These are phyloP conservation scores for Semicossyphus pulcher DNA, from an alignment of 2,113 vertebrate genomes.

Conservation along the genomic window DNA sequence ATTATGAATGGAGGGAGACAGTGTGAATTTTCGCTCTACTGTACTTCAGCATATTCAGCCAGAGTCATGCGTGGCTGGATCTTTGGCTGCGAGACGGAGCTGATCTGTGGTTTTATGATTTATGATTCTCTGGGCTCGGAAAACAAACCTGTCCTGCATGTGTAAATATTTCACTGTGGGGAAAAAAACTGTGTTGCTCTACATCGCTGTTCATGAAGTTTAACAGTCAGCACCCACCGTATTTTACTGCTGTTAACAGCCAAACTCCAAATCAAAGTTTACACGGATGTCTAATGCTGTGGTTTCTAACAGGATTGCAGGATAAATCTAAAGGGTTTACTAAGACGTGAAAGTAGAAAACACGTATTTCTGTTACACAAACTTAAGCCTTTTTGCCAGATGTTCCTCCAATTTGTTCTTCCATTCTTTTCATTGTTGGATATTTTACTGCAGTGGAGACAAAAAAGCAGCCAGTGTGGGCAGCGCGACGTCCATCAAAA, in stretches of 20 bases:
- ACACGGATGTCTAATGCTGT: background rate
- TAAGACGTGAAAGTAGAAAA: background rate
- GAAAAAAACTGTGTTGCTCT: background rate
- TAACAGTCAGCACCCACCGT: background rate
- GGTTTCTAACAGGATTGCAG: no score
- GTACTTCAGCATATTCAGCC: conserved; percentile 43
- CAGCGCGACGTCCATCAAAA: no score
- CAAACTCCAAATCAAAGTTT: background rate
- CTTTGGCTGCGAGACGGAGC: conserved; percentile 28
- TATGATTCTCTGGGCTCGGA: conserved; percentile 46
- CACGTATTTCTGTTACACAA: background rate
- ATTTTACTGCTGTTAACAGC: background rate
- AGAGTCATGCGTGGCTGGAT: conserved; percentile 33
- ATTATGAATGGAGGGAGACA: conserved; percentile 53
- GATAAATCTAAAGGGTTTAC: background rate
- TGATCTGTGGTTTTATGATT: conserved; percentile 64
- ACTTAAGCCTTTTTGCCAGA: background rate
- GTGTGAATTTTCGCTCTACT: conserved; percentile 35
- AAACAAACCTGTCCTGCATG: conserved; percentile 44
- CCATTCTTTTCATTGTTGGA: no score
- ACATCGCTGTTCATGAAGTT: background rate
- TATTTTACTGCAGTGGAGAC: no score
- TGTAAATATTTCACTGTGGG: conserved; percentile 35
- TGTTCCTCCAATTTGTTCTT: background rate
- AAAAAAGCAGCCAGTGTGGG: no score